Conservation (phyloP, 2,113 vertebrate genomes). For the Oriolus oriolus region DNA sequence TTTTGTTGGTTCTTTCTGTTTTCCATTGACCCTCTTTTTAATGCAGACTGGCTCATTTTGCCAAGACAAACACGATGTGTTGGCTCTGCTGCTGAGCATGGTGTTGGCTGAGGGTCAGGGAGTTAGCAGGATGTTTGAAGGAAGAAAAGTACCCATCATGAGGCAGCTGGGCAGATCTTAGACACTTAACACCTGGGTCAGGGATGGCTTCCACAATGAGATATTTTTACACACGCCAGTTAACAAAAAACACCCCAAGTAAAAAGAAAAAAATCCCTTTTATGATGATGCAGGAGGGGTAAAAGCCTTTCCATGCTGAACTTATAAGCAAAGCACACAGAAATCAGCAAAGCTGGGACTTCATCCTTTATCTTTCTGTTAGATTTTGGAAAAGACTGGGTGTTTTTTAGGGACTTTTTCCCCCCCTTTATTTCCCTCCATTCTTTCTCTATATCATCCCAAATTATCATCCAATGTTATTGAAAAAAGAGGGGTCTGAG, state of each 20-base stretch:
- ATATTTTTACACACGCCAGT: background rate
- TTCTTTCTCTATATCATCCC: background rate
- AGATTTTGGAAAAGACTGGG: background rate
- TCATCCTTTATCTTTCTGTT: background rate
- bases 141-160: background rate
- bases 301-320: background rate
- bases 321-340: background rate
- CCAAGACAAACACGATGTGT: background rate
- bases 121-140: background rate
- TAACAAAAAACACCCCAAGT: background rate
- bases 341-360: background rate
- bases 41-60: background rate
- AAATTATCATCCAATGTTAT: background rate
- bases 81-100: background rate
- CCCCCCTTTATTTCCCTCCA: background rate
- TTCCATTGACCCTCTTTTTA: background rate
- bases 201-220: background rate
- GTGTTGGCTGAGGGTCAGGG: background rate
- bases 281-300: background rate
- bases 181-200: background rate
- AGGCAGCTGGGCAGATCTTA: background rate
- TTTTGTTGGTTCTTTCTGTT: conserved; percentile 2
- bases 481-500: background rate
- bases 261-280: background rate
- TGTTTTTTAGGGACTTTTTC: background rate